Evolutionary conservation across 2,888 invertebrate species (phyloP).

Genomic region (Bunonema sp.): DNA sequence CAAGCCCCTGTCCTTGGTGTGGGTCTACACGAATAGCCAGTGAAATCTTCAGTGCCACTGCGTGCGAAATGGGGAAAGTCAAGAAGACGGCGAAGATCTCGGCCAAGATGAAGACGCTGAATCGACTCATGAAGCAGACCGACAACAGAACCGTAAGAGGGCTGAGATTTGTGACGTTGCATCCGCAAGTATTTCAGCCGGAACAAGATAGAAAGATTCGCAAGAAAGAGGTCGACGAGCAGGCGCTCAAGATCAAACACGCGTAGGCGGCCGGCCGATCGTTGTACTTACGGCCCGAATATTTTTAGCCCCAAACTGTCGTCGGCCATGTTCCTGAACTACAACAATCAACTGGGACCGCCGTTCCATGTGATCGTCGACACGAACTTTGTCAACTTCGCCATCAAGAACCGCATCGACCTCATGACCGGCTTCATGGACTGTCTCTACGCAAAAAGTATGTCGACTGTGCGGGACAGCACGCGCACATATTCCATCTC

Average conservation of each 20-base stretch:
- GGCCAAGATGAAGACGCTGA: constrained; percentile 14
- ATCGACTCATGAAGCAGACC: constrained; percentile 36
- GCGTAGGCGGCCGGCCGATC: constrained; percentile 19
- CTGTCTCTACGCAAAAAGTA: constrained; percentile 82
- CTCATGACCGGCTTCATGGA: constrained; percentile 96
- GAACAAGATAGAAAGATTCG: constrained; percentile 31
- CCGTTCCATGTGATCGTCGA: constrained; percentile 89
- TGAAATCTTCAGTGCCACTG: no score
- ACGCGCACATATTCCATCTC: neutral
- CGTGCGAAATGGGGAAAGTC: constrained; percentile 16
- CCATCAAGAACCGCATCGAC: constrained; percentile 90
- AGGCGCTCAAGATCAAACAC: constrained; percentile 29
- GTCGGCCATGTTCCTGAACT: constrained; percentile 87
- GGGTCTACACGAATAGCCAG: no score
- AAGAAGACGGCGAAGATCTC: constrained; percentile 14
- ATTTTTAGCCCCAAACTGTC: constrained; percentile 34
- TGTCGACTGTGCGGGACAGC: constrained; percentile 20
- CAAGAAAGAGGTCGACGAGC: constrained; percentile 35
- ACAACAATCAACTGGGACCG: constrained; percentile 91
- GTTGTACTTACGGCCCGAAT: neutral
- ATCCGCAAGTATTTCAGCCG: neutral
- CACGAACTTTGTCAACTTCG: constrained; percentile 96
- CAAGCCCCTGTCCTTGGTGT: no score
- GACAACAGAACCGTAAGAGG: constrained; percentile 18
- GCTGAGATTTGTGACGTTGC: neutral